These are phyloP conservation scores for Hippolais icterina DNA, from an alignment of 2,113 vertebrate genomes.

Conservation along the genomic window DNA sequence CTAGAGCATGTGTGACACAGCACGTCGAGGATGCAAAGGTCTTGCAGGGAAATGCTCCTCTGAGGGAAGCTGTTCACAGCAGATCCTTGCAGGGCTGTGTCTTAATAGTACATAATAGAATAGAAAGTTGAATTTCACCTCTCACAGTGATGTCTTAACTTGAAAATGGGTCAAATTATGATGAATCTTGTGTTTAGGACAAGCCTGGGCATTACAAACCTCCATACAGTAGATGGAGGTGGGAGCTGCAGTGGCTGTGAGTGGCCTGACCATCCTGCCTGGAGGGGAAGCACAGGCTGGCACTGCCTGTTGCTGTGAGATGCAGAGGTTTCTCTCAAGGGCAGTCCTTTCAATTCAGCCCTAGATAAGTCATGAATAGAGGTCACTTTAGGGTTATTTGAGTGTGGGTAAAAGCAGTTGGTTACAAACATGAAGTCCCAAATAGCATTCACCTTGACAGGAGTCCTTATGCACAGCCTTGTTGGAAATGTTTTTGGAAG, in stretches of 20 bases:
- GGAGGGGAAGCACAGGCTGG: background rate
- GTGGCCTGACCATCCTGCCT: background rate
- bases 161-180: background rate
- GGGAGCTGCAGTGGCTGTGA: background rate
- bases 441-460: background rate
- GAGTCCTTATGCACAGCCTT: background rate
- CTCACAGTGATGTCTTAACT: background rate
- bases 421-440: background rate
- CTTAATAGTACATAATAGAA: background rate
- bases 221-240: background rate
- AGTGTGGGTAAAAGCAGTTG: background rate
- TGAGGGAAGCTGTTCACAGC: background rate
- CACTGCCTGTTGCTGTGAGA: background rate
- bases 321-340: background rate
- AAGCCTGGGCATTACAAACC: background rate
- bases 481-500: background rate
- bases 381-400: conserved; percentile 14
- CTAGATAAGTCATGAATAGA: background rate
- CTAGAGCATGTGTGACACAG: background rate
- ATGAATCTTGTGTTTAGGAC: background rate
- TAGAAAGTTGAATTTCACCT: background rate
- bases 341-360: background rate
- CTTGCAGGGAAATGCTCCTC: background rate
- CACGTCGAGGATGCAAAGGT: background rate
- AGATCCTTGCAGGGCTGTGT: background rate